Conservation (phyloP, 1,140 invertebrate genomes). For the Cydia fagiglandana region DNA sequence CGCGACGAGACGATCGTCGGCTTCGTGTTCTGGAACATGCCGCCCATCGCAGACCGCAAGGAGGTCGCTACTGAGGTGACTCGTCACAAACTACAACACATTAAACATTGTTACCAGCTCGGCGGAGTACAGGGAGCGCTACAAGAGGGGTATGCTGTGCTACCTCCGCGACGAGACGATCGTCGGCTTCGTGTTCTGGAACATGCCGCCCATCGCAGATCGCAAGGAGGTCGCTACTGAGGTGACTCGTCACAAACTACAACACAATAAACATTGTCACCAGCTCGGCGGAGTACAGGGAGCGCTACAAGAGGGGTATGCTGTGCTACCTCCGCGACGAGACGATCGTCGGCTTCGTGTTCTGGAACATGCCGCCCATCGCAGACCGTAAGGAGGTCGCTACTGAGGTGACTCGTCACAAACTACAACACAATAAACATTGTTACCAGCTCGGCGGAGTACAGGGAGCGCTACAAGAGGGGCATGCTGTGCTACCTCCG, state of each 20-base stretch:
- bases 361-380: conserved; percentile 68
- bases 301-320: conserved; percentile 61
- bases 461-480: conserved; percentile 59
- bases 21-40: conserved; percentile 68
- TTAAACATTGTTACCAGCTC: conserved; percentile 39
- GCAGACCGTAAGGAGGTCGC: conserved; percentile 56
- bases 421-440: neutral
- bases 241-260: conserved; percentile 39
- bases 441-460: conserved; percentile 48
- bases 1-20: conserved; percentile 67
- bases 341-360: conserved; percentile 61
- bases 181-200: conserved; percentile 68
- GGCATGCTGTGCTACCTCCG: conserved; percentile 67
- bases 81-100: neutral
- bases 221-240: conserved; percentile 55
- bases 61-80: conserved; percentile 60
- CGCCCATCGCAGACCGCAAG: conserved; percentile 58
- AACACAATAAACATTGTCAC: neutral
- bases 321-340: conserved; percentile 70
- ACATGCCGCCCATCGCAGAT: conserved; percentile 63
- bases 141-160: conserved; percentile 64
- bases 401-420: conserved; percentile 51
- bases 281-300: conserved; percentile 57
- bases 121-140: conserved; percentile 56
- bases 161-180: conserved; percentile 67